Conservation (phyloP, 2,113 vertebrate species). For the Lophius piscatorius region DNA sequence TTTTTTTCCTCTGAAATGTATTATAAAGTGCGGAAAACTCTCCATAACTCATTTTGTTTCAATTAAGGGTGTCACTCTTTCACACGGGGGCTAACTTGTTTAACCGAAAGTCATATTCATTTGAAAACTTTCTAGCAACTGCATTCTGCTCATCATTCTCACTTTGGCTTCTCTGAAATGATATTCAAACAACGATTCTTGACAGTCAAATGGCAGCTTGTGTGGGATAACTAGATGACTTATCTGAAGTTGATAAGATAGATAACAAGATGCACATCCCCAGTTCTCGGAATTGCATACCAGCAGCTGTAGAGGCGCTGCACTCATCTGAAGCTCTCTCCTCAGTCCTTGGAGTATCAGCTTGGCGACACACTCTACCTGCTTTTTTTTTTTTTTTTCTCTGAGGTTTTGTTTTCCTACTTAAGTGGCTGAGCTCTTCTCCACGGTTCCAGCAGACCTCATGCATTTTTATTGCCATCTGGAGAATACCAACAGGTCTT, state of each 20-base stretch:
- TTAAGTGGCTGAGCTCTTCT: slow-evolving; percentile 74
- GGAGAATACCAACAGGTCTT: slow-evolving; percentile 76
- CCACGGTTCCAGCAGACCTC: slow-evolving; percentile 68
- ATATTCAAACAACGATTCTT: slow-evolving; percentile 51
- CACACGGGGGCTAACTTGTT: slow-evolving; percentile 28
- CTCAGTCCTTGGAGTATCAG: slow-evolving; percentile 61
- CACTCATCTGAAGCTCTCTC: slow-evolving; percentile 67
- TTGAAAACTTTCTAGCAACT: slow-evolving; percentile 31
- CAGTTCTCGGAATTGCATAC: slow-evolving; percentile 54
- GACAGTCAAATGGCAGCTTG: slow-evolving; percentile 62
- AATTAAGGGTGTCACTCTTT: slow-evolving; percentile 31
- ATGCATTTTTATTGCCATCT: slow-evolving; percentile 81
- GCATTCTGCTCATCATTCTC: slow-evolving; percentile 41
- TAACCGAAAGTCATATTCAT: slow-evolving; percentile 13
- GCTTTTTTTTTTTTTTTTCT: slow-evolving; percentile 45
- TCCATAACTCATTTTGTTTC: slow-evolving; percentile 30
- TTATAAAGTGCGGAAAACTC: background rate
- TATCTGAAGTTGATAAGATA: slow-evolving; percentile 57
- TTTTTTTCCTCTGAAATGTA: slow-evolving; percentile 7
- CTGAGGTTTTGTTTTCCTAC: slow-evolving; percentile 70
- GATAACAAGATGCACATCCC: slow-evolving; percentile 71
- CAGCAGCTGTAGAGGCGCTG: slow-evolving; percentile 42
- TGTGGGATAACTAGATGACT: slow-evolving; percentile 52
- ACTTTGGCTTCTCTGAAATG: slow-evolving; percentile 43
- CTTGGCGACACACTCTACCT: slow-evolving; percentile 65